Evolutionary conservation across 2,113 vertebrate genomes (phyloP).

Genomic region (Neogobius melanostomus): DNA sequence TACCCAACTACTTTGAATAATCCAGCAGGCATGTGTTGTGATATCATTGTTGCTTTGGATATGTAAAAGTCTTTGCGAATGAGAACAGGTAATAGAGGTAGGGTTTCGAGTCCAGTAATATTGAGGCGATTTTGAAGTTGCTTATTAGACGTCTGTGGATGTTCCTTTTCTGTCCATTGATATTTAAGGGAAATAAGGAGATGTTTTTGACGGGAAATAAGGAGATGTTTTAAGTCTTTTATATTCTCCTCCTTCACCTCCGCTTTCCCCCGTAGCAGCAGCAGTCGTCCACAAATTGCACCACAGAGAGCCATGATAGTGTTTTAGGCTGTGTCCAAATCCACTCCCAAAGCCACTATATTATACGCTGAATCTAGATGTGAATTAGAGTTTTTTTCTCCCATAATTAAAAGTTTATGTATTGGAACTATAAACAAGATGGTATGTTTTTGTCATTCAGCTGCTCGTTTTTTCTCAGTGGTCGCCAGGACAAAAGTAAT

Average conservation of each 20-base stretch:
- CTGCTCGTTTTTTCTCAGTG: too few relatives aligned
- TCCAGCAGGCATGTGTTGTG: conserved; percentile 25
- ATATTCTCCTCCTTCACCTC: conserved; percentile 32
- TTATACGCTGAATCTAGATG: background rate
- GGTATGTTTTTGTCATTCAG: too few relatives aligned
- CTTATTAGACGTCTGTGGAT: conserved; percentile 32
- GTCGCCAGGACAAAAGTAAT: too few relatives aligned
- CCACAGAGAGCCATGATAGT: conserved; percentile 25
- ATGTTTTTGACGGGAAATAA: conserved; percentile 30
- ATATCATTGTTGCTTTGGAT: conserved; percentile 41
- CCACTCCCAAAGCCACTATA: background rate
- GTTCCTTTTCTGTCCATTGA: conserved; percentile 18
- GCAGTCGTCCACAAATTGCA: conserved; percentile 34
- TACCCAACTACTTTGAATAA: conserved; percentile 51
- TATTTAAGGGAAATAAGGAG: conserved; percentile 40
- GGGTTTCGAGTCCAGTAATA: conserved; percentile 47
- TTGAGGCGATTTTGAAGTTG: conserved; percentile 28
- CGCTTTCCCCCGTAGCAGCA: conserved; percentile 48
- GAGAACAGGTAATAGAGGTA: conserved; percentile 61
- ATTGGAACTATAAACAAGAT: too few relatives aligned
- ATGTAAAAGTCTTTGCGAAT: conserved; percentile 41
- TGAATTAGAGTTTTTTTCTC: too few relatives aligned
- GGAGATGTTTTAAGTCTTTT: conserved; percentile 35
- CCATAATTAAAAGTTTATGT: too few relatives aligned
- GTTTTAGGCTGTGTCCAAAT: conserved; percentile 13